These are phyloP conservation scores for Chloromyia formosa DNA, from an alignment of 2,888 invertebrate genomes.

Conservation along the genomic window DNA sequence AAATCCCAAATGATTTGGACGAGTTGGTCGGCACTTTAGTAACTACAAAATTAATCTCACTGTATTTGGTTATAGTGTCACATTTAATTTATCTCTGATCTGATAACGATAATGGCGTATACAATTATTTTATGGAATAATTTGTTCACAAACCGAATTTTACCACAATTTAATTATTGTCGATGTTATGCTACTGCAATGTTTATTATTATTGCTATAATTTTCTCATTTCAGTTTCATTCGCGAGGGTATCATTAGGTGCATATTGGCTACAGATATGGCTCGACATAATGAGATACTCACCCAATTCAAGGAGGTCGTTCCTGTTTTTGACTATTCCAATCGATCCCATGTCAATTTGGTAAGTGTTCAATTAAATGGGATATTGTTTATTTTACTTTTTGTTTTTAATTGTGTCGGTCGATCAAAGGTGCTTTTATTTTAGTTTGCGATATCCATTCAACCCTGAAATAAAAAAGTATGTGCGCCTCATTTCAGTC, in stretches of 20 bases:
- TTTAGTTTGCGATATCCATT: too few species aligned
- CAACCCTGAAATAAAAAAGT: too few species aligned
- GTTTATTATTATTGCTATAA: background rate
- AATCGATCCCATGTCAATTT: constrained; percentile 77
- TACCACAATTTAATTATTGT: background rate
- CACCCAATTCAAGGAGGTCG: constrained; percentile 74
- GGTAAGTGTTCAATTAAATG: constrained; percentile 64
- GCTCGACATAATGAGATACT: constrained; percentile 81
- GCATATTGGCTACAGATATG: constrained; percentile 82
- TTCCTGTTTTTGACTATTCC: constrained; percentile 72
- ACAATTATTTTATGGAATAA: background rate
- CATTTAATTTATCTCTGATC: background rate
- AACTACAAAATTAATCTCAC: too few species aligned
- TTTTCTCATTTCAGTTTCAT: constrained; percentile 65
- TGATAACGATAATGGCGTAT: background rate
- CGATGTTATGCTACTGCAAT: too few species aligned
- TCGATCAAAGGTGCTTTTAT: background rate
- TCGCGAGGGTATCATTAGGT: constrained; percentile 81
- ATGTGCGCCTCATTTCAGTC: too few species aligned
- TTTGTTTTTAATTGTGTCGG: background rate
- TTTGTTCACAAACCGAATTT: background rate
- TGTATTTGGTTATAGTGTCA: too few species aligned
- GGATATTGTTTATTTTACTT: background rate
- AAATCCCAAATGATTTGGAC: too few species aligned
- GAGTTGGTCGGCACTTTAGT: too few species aligned